A percentile compares a stretch with the other conserved stretches of the same genome.
phyloP scores from a whole-genome alignment of 2,797 vertebrate species.

The Cercopithecus mitis region DNA sequence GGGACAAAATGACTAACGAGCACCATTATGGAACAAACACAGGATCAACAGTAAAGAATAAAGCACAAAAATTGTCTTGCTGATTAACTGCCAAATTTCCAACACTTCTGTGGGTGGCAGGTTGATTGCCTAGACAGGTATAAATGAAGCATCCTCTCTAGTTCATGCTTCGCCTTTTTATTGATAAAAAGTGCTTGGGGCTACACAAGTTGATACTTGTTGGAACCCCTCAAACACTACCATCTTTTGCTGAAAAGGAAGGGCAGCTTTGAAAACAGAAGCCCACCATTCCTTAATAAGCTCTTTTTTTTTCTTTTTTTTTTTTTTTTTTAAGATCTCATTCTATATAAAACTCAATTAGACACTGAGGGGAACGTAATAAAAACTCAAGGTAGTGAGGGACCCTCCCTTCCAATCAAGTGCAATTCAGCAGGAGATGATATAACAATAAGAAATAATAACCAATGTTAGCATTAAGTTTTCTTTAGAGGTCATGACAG shows the following conservation, averaged over 20 bases:
- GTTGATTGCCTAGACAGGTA: slow-evolving; percentile 74
- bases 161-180: slow-evolving; percentile 64
- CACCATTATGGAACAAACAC: not conserved
- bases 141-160: slow-evolving; percentile 68
- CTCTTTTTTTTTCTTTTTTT: not conserved
- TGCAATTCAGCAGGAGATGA: not conserved
- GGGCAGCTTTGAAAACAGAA: slow-evolving; percentile 57
- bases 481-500: not conserved
- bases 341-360: not conserved
- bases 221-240: slow-evolving; percentile 62
- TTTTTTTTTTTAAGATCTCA: not conserved
- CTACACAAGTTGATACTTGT: slow-evolving; percentile 74
- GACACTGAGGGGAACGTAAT: not conserved
- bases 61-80: slow-evolving; percentile 53
- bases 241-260: slow-evolving; percentile 30
- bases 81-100: slow-evolving; percentile 72
- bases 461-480: not conserved
- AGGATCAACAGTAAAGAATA: slow-evolving; percentile 2
- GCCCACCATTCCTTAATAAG: slow-evolving; percentile 23
- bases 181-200: slow-evolving; percentile 70
- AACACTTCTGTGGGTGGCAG: slow-evolving; percentile 72
- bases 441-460: not conserved
- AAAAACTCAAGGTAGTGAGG: not conserved
- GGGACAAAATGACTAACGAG: not conserved
- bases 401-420: not conserved